These are phyloP conservation scores for Peromyscus eremicus DNA, from an alignment of 2,797 vertebrate genomes.

Conservation along the genomic window DNA sequence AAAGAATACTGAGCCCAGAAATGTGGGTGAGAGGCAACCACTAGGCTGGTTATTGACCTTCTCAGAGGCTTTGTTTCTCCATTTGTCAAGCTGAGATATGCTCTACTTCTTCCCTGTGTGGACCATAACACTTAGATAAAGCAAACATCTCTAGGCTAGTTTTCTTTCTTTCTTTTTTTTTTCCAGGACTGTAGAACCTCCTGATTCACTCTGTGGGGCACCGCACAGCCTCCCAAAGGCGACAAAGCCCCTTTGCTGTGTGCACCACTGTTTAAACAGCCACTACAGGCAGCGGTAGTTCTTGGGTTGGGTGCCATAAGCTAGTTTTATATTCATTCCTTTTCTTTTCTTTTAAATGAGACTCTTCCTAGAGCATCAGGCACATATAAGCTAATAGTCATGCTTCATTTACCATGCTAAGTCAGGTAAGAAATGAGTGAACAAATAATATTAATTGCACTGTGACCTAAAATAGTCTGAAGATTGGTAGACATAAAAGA, in stretches of 20 bases:
- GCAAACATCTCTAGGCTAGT: neutral
- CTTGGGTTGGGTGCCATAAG: slow-evolving; percentile 90
- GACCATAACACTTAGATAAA: neutral
- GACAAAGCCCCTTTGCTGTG: slow-evolving; percentile 90
- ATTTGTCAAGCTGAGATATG: neutral
- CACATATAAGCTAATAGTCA: slow-evolving; percentile 7
- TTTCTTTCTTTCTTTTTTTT: neutral
- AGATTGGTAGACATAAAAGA: neutral
- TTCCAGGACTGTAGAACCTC: slow-evolving; percentile 87
- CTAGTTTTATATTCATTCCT: neutral
- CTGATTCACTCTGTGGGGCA: slow-evolving; percentile 92
- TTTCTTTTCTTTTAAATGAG: neutral
- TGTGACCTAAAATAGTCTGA: slow-evolving; percentile 40
- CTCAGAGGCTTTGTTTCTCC: neutral
- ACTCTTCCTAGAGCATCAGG: slow-evolving; percentile 5
- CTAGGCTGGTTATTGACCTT: neutral
- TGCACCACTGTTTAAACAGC: slow-evolving; percentile 91
- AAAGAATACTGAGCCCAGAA: neutral
- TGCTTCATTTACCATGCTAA: slow-evolving; percentile 47
- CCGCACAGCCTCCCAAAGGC: slow-evolving; percentile 90
- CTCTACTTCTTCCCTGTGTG: neutral
- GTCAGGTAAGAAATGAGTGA: slow-evolving; percentile 53
- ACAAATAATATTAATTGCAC: slow-evolving; percentile 8
- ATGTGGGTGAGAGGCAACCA: neutral
- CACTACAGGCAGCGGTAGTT: slow-evolving; percentile 84